Evolutionary conservation across 2,797 vertebrate species (phyloP).

Genomic region (Sphaeramia orbicularis): DNA sequence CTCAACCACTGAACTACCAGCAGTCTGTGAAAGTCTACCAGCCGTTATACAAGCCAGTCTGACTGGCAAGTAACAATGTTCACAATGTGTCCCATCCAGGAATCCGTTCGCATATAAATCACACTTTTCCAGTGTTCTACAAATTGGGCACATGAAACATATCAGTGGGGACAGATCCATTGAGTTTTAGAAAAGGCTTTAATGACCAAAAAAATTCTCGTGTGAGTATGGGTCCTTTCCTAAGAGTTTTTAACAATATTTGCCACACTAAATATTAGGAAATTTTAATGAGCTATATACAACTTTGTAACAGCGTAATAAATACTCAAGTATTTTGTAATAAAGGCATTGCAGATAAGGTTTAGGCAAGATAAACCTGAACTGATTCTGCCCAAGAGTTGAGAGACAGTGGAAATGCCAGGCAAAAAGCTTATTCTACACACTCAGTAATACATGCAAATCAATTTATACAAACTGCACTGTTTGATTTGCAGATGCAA

Average conservation of each 20-base stretch:
- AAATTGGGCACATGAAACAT: slow-evolving; percentile 7
- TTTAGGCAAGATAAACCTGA: slow-evolving; percentile 14
- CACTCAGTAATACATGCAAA: slow-evolving; percentile 37
- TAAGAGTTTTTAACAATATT: slow-evolving; percentile 14
- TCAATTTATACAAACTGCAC: slow-evolving; percentile 20
- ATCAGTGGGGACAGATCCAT: background rate
- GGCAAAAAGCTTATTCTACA: slow-evolving; percentile 28
- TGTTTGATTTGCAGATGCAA: slow-evolving; percentile 51
- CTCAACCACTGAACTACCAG: slow-evolving; percentile 57
- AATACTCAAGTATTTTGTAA: slow-evolving; percentile 21
- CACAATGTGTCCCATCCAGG: slow-evolving; percentile 41
- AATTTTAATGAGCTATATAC: slow-evolving; percentile 3
- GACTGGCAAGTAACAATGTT: slow-evolving; percentile 54
- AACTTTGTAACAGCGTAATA: slow-evolving; percentile 13
- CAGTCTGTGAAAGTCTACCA: slow-evolving; percentile 70
- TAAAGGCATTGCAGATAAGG: slow-evolving; percentile 23
- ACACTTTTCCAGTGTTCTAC: slow-evolving; percentile 2
- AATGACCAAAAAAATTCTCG: background rate
- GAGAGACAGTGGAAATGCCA: slow-evolving; percentile 23
- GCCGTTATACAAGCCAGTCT: slow-evolving; percentile 69
- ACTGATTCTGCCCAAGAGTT: slow-evolving; percentile 16
- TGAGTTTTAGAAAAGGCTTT: background rate
- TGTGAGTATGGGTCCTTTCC: background rate
- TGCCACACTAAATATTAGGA: background rate
- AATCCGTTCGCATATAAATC: slow-evolving; percentile 27